Base-by-base conservation (phyloP, 2,888 invertebrate genomes). In the Drosophila meridiana region DNA sequence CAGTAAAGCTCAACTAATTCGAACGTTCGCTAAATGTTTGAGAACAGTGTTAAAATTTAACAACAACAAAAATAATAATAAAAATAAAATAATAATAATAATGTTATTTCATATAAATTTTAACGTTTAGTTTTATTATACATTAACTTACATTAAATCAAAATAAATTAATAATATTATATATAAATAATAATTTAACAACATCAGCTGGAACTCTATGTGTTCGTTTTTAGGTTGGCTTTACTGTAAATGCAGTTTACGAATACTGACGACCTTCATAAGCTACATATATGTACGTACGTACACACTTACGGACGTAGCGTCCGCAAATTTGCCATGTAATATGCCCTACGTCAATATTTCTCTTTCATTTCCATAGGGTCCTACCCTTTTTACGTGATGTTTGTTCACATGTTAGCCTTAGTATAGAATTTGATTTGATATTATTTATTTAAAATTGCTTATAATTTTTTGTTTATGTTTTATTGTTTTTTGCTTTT, bases 211-310 rank as follows among this genome's bases (percentile, higher is more conserved):
- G 5, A 9, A 11, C 5, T 13, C 5, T 13, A 11, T 28, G 7
- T 30, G 3, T 8, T 28, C 47, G 28, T 13, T 7, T 6, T 36
- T 55, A 38, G 38, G 4, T 2, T 40, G 38, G 38, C 55, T n/a
- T 40, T n/a, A 55, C 55, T 38, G 40, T 55, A 40, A 7, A 9
- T 55, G 26, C 48, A 67, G 34, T 53, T 30, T 11, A 58, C 69
- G 28, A 34, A 43, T 26, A 69, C 38, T 13, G 8, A 50, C 47
- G 59, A 69, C 69, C 71, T 78, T 78, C 56, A 60, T 30, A 30
- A 42, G 48, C 26, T 28, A 47, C 20, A 52, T 43, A 59, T 28
- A 30, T 42, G 34, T 40, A 65, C 26, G 36, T 3, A 45, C 13
- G 36, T 3, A 45, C 13, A 34, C 30, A 61, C 13, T 30, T 38